Base-by-base conservation (phyloP, 2,888 invertebrate species). In the Drosophila phalerata region DNA sequence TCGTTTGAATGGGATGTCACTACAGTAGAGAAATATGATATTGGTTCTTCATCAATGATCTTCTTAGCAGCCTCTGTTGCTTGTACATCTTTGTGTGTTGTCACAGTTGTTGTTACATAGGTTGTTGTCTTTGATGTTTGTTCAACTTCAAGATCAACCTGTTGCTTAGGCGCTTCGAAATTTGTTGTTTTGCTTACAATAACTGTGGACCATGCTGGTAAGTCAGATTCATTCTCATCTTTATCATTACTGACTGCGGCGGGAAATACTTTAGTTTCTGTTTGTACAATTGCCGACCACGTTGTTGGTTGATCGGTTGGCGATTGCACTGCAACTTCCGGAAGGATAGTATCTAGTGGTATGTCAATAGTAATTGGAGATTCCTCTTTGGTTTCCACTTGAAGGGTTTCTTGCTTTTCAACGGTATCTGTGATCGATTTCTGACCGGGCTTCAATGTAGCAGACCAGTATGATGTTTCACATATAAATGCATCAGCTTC, bases 261-360 rank as follows among this genome's bases (percentile, higher is more conserved):
- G 15, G 82, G 71, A 71, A 90, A 90, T 10, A 88, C 73, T 15
- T 75, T 90, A 13, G 81, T 63, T 67, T 90, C 89, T 1, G 90
- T 91, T 71, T 91, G 82, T n/a, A 91, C 80, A n/a, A 90, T 69
- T n/a, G 90, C 91, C 8, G 91, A 89, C 90, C 91, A 91, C 0
- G 91, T 88, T 48, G 88, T 90, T 48, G 91, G 91, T 53, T 90
- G 90, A 69, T 88, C 81, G 17, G 71, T 85, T 28, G 91, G 91
- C 9, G 91, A 91, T 55, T 88, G 72, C 1, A 91, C 90, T 3
- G 78, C 25, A 15, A 91, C 71, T 75, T 89, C 88, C 1, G 74
- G 58, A 17, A 71, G 5, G 8, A 25, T 38, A 15, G 32, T 58
- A n/a, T 64, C 61, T 13, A 19, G 53, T 28, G 85, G 57, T 49